A percentile compares a stretch with the other conserved stretches of the same genome.
These are phyloP conservation scores for Onthophagus sagittarius DNA, from an alignment of 2,888 invertebrate species.

Conservation along the genomic window DNA sequence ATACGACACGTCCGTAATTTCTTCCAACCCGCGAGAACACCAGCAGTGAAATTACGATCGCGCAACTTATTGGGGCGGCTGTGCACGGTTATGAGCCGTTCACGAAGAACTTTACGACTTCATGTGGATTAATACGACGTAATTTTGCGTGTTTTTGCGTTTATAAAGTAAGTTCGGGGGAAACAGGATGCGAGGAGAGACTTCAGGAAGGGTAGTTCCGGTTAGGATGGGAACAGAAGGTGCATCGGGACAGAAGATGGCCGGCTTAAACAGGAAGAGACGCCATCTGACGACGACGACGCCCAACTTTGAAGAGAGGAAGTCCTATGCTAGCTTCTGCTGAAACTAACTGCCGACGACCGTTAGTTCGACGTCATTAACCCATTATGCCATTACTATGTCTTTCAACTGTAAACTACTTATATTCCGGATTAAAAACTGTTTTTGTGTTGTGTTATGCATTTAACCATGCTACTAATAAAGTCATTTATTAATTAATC, in stretches of 20 bases:
- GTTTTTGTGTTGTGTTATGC: too few relatives aligned
- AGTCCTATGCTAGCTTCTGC: neutral
- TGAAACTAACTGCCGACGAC: neutral
- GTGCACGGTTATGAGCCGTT: slow-evolving; percentile 51
- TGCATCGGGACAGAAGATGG: neutral
- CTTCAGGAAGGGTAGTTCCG: neutral
- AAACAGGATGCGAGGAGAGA: slow-evolving; percentile 25
- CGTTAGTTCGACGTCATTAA: neutral
- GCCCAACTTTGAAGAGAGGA: neutral
- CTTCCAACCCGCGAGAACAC: slow-evolving; percentile 9
- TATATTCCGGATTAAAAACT: too few relatives aligned
- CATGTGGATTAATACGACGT: slow-evolving; percentile 47
- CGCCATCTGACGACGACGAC: neutral
- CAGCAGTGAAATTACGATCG: neutral
- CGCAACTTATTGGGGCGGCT: slow-evolving; percentile 15
- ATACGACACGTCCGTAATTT: slow-evolving; percentile 27
- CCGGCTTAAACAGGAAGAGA: neutral
- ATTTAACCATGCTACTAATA: too few relatives aligned
- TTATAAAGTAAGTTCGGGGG: slow-evolving; percentile 33
- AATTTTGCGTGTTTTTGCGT: slow-evolving; percentile 20
- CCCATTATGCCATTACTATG: neutral
- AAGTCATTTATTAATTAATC: too few relatives aligned
- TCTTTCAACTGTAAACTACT: neutral
- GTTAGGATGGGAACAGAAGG: neutral
- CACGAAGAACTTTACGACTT: slow-evolving; percentile 47